Evolutionary conservation across 1,140 invertebrate species (phyloP).

Genomic region (Drosophila pruinosa): DNA sequence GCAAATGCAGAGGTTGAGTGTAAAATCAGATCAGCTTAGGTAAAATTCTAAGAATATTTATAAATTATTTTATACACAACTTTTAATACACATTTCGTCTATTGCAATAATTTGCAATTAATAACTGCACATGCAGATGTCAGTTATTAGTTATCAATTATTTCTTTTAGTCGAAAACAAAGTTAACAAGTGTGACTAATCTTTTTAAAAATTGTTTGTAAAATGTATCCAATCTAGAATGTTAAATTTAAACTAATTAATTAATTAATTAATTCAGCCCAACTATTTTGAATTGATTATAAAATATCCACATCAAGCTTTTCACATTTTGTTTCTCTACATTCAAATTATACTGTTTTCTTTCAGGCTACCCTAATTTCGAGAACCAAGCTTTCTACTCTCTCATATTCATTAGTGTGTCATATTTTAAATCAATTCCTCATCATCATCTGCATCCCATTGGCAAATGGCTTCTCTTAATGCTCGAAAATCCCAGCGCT

Average conservation of each 20-base stretch:
- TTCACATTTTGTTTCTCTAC: too few species aligned
- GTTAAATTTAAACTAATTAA: too few species aligned
- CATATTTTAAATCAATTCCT: neutral
- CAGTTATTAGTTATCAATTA: constrained; percentile 3
- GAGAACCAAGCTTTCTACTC: neutral
- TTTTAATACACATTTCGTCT: neutral
- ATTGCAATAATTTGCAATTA: neutral
- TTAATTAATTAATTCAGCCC: too few species aligned
- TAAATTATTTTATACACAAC: neutral
- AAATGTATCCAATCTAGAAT: too few species aligned
- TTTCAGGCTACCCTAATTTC: too few species aligned
- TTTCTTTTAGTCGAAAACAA: neutral
- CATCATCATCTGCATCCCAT: neutral
- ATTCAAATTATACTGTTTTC: too few species aligned
- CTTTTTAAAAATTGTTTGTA: neutral
- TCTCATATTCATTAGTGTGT: too few species aligned
- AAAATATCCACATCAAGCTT: too few species aligned
- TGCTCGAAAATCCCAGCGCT: neutral
- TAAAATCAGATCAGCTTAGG: neutral
- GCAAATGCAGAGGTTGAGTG: neutral
- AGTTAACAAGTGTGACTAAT: neutral
- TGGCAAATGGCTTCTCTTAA: neutral
- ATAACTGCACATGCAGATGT: neutral
- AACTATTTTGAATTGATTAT: too few species aligned
- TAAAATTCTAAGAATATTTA: neutral